Evolutionary conservation across 1,140 invertebrate species (phyloP).

Genomic region (Latrodectus geometricus): DNA sequence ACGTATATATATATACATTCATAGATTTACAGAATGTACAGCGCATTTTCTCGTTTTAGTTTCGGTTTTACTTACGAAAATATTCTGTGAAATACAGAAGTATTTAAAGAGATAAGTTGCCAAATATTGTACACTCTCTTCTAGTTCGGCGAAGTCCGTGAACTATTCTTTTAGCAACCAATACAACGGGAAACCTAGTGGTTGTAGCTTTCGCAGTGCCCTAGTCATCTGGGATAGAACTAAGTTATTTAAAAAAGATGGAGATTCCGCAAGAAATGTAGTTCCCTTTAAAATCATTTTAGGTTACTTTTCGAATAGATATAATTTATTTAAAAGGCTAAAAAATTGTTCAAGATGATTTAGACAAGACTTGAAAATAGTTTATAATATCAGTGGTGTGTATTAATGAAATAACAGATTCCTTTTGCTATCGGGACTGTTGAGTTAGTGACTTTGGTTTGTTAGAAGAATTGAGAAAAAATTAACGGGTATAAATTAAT

Average conservation of each 20-base stretch:
- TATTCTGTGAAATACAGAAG: neutral
- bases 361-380: neutral
- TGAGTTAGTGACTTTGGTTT: constrained; percentile 46
- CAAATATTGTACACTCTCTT: constrained; percentile 9
- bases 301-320: neutral
- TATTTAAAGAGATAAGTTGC: neutral
- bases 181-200: constrained; percentile 14
- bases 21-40: neutral
- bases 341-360: neutral
- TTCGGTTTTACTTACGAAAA: neutral
- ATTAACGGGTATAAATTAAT: neutral
- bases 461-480: neutral
- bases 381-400: neutral
- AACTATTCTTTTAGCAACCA: constrained; percentile 41
- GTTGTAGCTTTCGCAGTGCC: constrained; percentile 6
- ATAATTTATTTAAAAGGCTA: neutral
- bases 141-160: neutral
- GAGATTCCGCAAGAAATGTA: constrained; percentile 51
- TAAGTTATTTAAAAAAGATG: constrained; percentile 43
- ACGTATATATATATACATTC: no score
- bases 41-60: neutral
- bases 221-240: constrained; percentile 42
- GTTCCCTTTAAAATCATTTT: constrained; percentile 14
- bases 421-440: constrained; percentile 45
- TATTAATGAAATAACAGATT: constrained; percentile 19